A percentile compares a stretch with the other conserved stretches of the same genome.
Evolutionary conservation across 2,888 invertebrate genomes (phyloP).

Genomic region (Drosophila mimica): DNA sequence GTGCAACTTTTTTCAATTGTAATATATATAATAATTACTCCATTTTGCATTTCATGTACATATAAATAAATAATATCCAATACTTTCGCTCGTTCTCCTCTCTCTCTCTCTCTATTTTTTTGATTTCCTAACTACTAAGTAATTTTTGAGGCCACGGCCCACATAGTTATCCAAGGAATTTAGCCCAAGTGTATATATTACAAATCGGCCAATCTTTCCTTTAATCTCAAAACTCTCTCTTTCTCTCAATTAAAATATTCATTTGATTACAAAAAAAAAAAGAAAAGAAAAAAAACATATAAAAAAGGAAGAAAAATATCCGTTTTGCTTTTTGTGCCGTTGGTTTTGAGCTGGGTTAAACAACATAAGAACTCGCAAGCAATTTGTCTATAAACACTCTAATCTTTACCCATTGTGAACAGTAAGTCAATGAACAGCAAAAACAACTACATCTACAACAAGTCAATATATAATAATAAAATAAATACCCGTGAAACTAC

Average conservation of each 20-base stretch:
- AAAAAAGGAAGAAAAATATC: conserved; percentile 6
- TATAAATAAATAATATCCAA: conserved; percentile 50
- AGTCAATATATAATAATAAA: conserved; percentile 8
- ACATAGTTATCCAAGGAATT: conserved; percentile 31
- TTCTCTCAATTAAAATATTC: conserved; percentile 30
- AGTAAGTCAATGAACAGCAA: conserved; percentile 52
- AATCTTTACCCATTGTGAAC: conserved; percentile 23
- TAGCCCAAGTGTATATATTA: conserved; percentile 51
- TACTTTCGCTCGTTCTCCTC: conserved; percentile 37
- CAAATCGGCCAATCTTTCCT: conserved; percentile 31
- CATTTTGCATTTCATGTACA: conserved; percentile 69
- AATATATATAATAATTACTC: conserved; percentile 54
- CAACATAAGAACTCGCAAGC: conserved; percentile 15
- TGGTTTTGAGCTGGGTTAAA: conserved; percentile 83
- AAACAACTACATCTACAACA: conserved; percentile 23
- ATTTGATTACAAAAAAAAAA: conserved; percentile 25
- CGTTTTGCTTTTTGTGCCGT: conserved; percentile 76
- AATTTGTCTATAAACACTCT: conserved; percentile 23
- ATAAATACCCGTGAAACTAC: conserved; percentile 20
- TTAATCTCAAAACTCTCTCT: conserved; percentile 24
- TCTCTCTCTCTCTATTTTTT: conserved; percentile 16
- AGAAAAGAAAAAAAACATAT: not conserved
- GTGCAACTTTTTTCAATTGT: conserved; percentile 48
- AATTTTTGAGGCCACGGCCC: conserved; percentile 36
- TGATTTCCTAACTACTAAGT: conserved; percentile 33